Percentiles rank a stretch among this genome's conserved stretches.
Conservation (phyloP, 1,140 invertebrate genomes). For the Leptoteleia sp. region DNA sequence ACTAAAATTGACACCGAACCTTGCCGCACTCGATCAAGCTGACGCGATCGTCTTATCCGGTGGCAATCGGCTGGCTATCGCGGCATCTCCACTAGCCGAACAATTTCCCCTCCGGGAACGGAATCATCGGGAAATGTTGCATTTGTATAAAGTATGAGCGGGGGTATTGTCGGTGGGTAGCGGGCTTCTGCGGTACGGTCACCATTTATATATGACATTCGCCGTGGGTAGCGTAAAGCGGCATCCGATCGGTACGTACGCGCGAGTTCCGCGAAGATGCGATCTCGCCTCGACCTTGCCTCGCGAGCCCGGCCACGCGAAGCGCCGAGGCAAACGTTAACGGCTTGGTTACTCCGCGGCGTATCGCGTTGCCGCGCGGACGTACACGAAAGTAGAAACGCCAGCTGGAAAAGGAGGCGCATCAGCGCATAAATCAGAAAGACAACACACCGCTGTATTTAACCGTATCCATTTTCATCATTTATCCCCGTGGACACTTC, state of each 20-base stretch:
- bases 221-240: conserved; percentile 50
- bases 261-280: conserved; percentile 62
- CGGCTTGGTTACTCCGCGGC: conserved; percentile 38
- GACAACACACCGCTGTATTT: conserved; percentile 71
- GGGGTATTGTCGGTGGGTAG: conserved; percentile 35
- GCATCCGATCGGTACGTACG: conserved; percentile 56
- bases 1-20: no score
- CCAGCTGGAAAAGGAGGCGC: conserved; percentile 67
- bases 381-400: conserved; percentile 64
- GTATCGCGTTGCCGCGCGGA: conserved; percentile 46
- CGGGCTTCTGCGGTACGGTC: conserved; percentile 24
- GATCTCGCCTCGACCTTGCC: conserved; percentile 63
- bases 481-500: conserved; percentile 67
- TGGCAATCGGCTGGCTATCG: no score
- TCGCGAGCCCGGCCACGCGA: conserved; percentile 23
- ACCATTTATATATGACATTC: conserved; percentile 56
- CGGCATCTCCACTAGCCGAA: no score
- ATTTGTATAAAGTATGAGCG: conserved; percentile 43
- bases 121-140: conserved; percentile 42
- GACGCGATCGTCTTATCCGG: no score
- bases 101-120: no score
- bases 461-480: conserved; percentile 66
- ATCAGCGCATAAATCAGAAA: conserved; percentile 70
- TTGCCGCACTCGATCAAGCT: no score
- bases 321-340: conserved; percentile 49